These are phyloP conservation scores for Stichopus horrens DNA, from an alignment of 53 echinoderm and acorn worm species.

Conservation along the genomic window DNA sequence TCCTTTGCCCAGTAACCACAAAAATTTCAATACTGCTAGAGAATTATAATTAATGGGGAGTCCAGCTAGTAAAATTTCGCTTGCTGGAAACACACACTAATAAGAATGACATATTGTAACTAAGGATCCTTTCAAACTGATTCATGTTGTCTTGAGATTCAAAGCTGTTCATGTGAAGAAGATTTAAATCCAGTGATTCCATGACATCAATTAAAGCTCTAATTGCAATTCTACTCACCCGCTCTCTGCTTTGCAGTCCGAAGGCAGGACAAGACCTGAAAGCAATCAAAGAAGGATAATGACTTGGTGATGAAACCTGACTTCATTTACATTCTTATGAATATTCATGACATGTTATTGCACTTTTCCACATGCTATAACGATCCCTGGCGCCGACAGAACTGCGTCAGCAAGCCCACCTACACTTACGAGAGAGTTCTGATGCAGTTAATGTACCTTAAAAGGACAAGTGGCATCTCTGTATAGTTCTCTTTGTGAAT, in stretches of 20 bases:
- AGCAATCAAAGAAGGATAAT: background rate
- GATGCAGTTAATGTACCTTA: too few relatives aligned
- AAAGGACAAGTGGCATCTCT: too few relatives aligned
- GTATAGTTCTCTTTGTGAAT: too few relatives aligned
- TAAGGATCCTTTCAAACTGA: too few relatives aligned
- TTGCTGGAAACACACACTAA: too few relatives aligned
- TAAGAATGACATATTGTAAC: too few relatives aligned
- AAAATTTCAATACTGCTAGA: too few relatives aligned
- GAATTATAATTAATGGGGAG: too few relatives aligned
- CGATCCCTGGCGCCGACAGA: background rate
- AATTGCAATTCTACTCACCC: conserved; percentile 41
- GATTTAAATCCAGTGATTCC: background rate
- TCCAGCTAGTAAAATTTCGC: too few relatives aligned
- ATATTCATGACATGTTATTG: conserved; percentile 4
- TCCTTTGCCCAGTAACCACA: too few relatives aligned
- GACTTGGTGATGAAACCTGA: background rate
- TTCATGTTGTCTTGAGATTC: too few relatives aligned
- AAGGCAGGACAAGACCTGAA: conserved; percentile 50
- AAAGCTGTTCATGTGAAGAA: too few relatives aligned
- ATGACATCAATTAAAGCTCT: background rate
- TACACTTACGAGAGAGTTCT: background rate
- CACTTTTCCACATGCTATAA: background rate
- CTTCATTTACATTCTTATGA: background rate
- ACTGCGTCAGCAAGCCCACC: background rate
- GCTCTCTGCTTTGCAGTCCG: conserved; percentile 56